phyloP scores from a whole-genome alignment of 2,797 vertebrate species.

The Anguilla megastoma region DNA sequence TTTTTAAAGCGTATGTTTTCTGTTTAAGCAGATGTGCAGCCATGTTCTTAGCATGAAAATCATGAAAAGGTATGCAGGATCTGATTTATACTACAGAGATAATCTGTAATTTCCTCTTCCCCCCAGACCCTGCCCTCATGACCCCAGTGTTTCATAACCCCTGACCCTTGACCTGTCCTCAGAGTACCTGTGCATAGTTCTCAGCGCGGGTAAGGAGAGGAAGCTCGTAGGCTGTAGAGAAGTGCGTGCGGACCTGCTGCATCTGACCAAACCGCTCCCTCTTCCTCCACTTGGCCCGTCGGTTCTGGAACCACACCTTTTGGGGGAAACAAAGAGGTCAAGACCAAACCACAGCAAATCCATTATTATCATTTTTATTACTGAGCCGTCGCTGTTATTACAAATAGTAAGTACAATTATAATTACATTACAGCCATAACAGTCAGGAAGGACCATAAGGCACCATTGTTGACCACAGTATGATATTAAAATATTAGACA shows the following conservation, averaged over 20 bases:
- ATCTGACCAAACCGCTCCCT: conserved; percentile 98
- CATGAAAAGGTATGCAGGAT: neutral
- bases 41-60: neutral
- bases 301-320: conserved; percentile 99
- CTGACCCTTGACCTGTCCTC: neutral
- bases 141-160: neutral
- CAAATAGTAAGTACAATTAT: neutral
- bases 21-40: neutral
- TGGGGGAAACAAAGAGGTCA: conserved; percentile 1
- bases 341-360: neutral
- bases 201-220: conserved; percentile 94
- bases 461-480: neutral
- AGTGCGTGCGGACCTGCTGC: conserved; percentile 98
- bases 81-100: neutral
- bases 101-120: neutral
- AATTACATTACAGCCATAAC: neutral
- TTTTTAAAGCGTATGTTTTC: neutral
- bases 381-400: too few species aligned
- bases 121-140: neutral
- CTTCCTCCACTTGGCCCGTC: conserved; percentile 97
- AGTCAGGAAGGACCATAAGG: neutral
- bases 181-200: conserved; percentile 93
- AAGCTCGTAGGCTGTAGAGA: conserved; percentile 93
- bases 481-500: neutral
- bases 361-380: neutral